A percentile compares a stretch with the other conserved stretches of the same genome.
These are phyloP conservation scores for Thalassarche chlororhynchos DNA, from an alignment of 2,113 vertebrate genomes.

Conservation along the genomic window DNA sequence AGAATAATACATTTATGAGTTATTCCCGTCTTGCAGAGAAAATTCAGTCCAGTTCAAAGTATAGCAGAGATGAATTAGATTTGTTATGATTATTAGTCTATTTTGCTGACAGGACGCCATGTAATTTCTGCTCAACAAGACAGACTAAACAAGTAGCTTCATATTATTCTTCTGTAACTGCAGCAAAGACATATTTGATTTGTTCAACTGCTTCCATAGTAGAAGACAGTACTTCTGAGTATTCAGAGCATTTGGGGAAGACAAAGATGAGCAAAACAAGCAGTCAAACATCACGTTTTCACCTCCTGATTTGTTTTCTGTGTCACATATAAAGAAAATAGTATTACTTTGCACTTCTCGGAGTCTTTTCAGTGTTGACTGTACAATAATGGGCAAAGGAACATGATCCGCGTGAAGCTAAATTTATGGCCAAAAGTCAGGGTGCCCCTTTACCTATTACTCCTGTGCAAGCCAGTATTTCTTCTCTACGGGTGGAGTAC, in stretches of 20 bases:
- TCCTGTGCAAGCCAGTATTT: background rate
- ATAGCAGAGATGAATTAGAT: slow-evolving; percentile 1
- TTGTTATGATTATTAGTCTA: slow-evolving; percentile 13
- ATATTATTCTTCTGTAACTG: background rate
- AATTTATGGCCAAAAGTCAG: background rate
- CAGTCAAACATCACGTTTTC: background rate
- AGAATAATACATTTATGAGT: background rate
- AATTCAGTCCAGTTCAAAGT: slow-evolving; percentile 7
- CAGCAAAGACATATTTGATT: background rate
- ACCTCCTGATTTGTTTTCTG: background rate
- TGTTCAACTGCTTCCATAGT: background rate
- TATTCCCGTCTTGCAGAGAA: background rate
- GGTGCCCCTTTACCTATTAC: background rate
- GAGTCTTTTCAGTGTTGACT: background rate
- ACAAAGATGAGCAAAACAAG: background rate
- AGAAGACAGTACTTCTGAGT: background rate
- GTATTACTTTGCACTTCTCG: background rate
- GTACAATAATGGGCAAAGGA: background rate
- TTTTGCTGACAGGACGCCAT: background rate
- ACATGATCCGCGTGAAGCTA: background rate
- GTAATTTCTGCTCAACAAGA: slow-evolving; percentile 11
- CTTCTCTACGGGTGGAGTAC: background rate
- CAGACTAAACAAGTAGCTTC: background rate
- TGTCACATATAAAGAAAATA: background rate
- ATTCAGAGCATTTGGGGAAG: background rate